Percentiles rank a stretch among this genome's conserved stretches.
Evolutionary conservation across 1,140 invertebrate species (phyloP).

Genomic region (Anadara kagoshimensis): DNA sequence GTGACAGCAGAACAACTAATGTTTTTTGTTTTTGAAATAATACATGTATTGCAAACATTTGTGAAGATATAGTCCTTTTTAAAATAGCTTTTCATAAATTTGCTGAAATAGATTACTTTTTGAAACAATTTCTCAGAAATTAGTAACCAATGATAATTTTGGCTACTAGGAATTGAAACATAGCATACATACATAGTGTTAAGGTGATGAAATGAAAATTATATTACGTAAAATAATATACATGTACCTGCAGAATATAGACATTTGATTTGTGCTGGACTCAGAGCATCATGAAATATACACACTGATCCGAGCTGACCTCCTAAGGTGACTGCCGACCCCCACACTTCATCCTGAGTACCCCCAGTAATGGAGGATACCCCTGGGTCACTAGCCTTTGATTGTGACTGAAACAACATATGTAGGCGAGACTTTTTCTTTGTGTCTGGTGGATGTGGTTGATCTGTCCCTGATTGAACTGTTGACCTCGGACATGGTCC

Average conservation of each 20-base stretch:
- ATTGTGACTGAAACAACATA: slow-evolving; percentile 43
- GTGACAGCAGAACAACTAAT: too few species aligned
- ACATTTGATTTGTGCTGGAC: slow-evolving; percentile 69
- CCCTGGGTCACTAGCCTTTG: slow-evolving; percentile 69
- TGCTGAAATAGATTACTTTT: too few species aligned
- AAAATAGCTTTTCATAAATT: too few species aligned
- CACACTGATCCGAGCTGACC: slow-evolving; percentile 77
- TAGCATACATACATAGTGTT: too few species aligned
- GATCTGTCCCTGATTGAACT: slow-evolving; percentile 22
- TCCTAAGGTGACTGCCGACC: slow-evolving; percentile 73
- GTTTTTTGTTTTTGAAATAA: too few species aligned
- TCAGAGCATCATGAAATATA: slow-evolving; percentile 75
- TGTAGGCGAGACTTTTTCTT: slow-evolving; percentile 53
- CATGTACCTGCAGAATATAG: slow-evolving; percentile 70
- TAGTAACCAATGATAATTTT: too few species aligned
- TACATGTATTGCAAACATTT: too few species aligned
- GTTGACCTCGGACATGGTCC: slow-evolving; percentile 45
- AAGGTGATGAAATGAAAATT: too few species aligned
- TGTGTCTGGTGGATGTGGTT: slow-evolving; percentile 33
- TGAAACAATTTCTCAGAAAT: too few species aligned
- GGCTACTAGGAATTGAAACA: too few species aligned
- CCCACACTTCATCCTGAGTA: slow-evolving; percentile 77
- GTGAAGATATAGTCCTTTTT: too few species aligned
- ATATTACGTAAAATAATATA: background rate
- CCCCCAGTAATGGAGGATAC: slow-evolving; percentile 76